Base-by-base conservation (phyloP, 2,888 invertebrate genomes). In the Sericinus montela region DNA sequence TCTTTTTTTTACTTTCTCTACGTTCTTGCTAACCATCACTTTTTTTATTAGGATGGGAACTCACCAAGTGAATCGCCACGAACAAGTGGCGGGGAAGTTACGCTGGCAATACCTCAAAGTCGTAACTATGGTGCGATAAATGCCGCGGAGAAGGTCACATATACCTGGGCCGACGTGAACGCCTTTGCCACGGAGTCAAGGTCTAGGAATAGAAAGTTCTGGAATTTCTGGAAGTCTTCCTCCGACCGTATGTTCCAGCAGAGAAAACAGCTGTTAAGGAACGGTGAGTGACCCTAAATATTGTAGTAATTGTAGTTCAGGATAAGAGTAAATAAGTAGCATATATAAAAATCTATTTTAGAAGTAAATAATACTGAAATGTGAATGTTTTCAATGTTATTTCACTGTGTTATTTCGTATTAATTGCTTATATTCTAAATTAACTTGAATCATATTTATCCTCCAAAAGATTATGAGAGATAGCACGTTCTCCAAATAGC, bases 111-210 rank as follows among this genome's bases (percentile, higher is more conserved):
- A 37, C 75, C 78, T 1, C 35, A 68, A 0, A 58, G 59, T 14
- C 72, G 77, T 11, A 83, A 74, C 64, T 88, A 88, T 62, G 87
- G 87, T 0, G 69, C 85, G 28, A 83, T 87, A 44, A 80, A 82
- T 0, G 80, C 76, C 1, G 58, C 68, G 1, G 87, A 88, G 60
- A 85, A 85, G 58, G 91, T 94, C 51, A 93, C 93, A 0, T 95
- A 95, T 78, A 92, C 94, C 3, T 95, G 95, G 95, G 92, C 92
- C 40, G 93, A 94, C 55, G 84, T 96, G 56, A 95, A 95, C 72
- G 95, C 94, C 0, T 94, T 93, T 64, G 91, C 92, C 8, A 91
- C 91, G 9, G 91, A 91, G 50, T 90, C 90, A 55, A 80, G 86
- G 46, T 73, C 67, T 58, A 84, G 80, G 61, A 84, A 70, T 56